Conservation (phyloP, 53 echinoderm and acorn worm species). For the Actinopyga echinites region DNA sequence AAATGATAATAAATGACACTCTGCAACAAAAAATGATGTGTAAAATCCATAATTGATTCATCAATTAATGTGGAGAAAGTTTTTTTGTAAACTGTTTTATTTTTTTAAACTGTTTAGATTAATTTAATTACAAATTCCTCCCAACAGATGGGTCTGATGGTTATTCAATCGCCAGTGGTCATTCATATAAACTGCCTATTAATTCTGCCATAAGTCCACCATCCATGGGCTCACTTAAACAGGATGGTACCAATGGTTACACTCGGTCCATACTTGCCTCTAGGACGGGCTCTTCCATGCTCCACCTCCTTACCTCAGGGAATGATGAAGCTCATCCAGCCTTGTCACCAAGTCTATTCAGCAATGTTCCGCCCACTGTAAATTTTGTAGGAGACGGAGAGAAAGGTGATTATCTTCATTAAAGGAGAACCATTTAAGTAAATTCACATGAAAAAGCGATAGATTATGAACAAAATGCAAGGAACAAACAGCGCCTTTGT, state of each 20-base stretch:
- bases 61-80: not conserved
- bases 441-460: too few relatives aligned
- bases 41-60: too few relatives aligned
- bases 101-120: too few relatives aligned
- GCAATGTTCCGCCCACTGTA: constrained; percentile 87
- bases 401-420: constrained; percentile 65
- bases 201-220: constrained; percentile 1
- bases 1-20: too few relatives aligned
- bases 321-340: constrained; percentile 76
- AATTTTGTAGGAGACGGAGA: constrained; percentile 88
- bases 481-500: too few relatives aligned
- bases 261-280: constrained; percentile 32
- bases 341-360: constrained; percentile 87
- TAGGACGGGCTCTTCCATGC: constrained; percentile 62
- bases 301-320: constrained; percentile 75
- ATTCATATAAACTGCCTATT: constrained; percentile 28
- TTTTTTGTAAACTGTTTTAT: not conserved
- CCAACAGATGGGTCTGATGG: constrained; percentile 82
- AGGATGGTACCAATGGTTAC: constrained; percentile 21
- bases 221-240: not conserved
- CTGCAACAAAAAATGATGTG: too few relatives aligned
- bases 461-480: too few relatives aligned
- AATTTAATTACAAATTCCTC: not conserved
- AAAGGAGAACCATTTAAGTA: too few relatives aligned
- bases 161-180: constrained; percentile 83